These are phyloP conservation scores for Hoplostethus atlanticus DNA, from an alignment of 2,797 vertebrate species.

Conservation along the genomic window DNA sequence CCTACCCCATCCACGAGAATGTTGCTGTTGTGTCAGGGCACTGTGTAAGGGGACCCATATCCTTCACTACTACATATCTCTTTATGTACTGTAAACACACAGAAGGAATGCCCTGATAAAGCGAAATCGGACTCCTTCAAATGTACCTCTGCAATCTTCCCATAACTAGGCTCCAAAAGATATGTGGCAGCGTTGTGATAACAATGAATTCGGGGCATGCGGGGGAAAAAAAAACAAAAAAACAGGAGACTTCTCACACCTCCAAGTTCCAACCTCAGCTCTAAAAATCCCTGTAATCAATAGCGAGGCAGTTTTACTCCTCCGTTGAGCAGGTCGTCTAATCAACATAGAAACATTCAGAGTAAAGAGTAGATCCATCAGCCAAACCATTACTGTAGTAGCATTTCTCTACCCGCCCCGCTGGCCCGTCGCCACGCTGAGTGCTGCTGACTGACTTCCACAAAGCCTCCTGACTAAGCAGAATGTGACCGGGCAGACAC, in stretches of 20 bases:
- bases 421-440: conserved; percentile 56
- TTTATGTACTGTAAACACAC: conserved; percentile 64
- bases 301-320: conserved; percentile 34
- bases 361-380: conserved; percentile 42
- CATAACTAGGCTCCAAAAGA: conserved; percentile 23
- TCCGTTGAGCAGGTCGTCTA: conserved; percentile 26
- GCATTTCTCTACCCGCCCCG: conserved; percentile 64
- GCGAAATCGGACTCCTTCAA: conserved; percentile 40
- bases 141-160: conserved; percentile 24
- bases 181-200: conserved; percentile 29
- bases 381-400: conserved; percentile 26
- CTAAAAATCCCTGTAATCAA: conserved; percentile 22
- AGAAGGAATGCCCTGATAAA: conserved; percentile 54
- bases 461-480: conserved; percentile 79
- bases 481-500: conserved; percentile 63
- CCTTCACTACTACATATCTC: conserved; percentile 17
- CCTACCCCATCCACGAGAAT: neutral
- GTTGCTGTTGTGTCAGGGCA: neutral
- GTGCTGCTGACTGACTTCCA: conserved; percentile 73
- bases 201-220: conserved; percentile 14
- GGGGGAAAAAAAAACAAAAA: conserved; percentile 5
- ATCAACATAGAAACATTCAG: conserved; percentile 49
- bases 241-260: conserved; percentile 3
- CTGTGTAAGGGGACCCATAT: neutral
- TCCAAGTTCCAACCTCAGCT: conserved; percentile 7